Base-by-base conservation (phyloP, 2,888 invertebrate species). In the Dynastes tityus region DNA sequence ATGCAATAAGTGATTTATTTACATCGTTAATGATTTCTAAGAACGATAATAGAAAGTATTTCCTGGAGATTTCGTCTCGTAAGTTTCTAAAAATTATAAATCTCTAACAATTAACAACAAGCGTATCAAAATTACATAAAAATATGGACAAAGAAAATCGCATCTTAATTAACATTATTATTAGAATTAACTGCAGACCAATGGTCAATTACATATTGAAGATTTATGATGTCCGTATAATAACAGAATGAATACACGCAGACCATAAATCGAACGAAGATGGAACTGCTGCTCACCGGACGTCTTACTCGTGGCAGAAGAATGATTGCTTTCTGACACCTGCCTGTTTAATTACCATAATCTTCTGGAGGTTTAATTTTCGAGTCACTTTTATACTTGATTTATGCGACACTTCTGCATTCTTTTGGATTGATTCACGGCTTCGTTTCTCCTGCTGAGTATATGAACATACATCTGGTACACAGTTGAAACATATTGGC, bases 251-350 rank as follows among this genome's bases (percentile, higher is more conserved):
- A 37, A 55, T 22, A 40, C 29, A 71, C 29, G 71, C 55, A 29
- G 27, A 71, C 8, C 37, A 71, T n/a, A 45, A 45, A 32, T 16
- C 32, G 71, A 53, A 55, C 37, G 32, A 55, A 55, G 71, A 55
- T 71, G 71, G 55, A 58, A 55, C 37, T 55, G 32, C 32, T 71
- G 32, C 55, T 55, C 53, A n/a, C 55, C 32, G 37, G 32, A 71
- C 32, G 71, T 71, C 71, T 22, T 71, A 71, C 71, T 37, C 55
- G 37, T 71, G 11, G 71, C 55, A 55, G 32, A 71, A 71, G 71
- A 71, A 61, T 73, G 61, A 73, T 73, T 37, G 45, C 11, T 45
- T 73, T 61, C 61, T 73, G 73, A 73, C 73, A 73, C 73, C 61
- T 58, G 61, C 61, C 45, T 40, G 58, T 61, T 58, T 73, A 58